Conservation (phyloP, 23 tunicate species). For the Ciona savignyi region DNA sequence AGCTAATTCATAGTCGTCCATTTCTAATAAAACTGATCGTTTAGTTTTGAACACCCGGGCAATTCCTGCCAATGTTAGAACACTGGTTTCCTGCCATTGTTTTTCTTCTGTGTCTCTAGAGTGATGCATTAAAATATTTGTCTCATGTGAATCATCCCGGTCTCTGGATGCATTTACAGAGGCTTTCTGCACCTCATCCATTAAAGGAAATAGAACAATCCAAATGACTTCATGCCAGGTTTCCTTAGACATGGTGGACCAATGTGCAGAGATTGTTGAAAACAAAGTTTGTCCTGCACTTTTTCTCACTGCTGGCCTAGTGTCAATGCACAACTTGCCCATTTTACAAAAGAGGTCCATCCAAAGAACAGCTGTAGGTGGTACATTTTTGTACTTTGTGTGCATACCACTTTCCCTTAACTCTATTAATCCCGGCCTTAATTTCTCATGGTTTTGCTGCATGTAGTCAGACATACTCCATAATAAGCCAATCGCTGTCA, state of each 20-base stretch:
- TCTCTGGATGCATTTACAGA: conserved; percentile 41
- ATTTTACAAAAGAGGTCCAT: conserved; percentile 66
- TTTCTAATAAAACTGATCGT: conserved; percentile 21
- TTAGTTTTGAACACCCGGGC: conserved; percentile 77
- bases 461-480: conserved; percentile 92
- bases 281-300: conserved; percentile 93
- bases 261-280: conserved; percentile 88
- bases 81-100: conserved; percentile 97
- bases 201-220: conserved; percentile 68
- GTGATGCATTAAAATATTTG: conserved; percentile 80
- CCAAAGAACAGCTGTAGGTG: conserved; percentile 49
- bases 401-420: neutral
- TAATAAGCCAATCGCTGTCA: conserved; percentile 89
- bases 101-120: conserved; percentile 93
- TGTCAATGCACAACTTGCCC: conserved; percentile 75
- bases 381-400: neutral
- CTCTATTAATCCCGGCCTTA: conserved; percentile 16
- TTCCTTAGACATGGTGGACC: conserved; percentile 33
- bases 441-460: conserved; percentile 60
- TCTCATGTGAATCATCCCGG: conserved; percentile 3
- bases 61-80: conserved; percentile 79
- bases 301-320: conserved; percentile 82
- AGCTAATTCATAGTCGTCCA: conserved; percentile 40
- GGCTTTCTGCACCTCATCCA: conserved; percentile 81
- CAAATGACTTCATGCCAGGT: conserved; percentile 83